Base-by-base conservation (phyloP, 2,888 invertebrate species). In the Bombylius discolor region DNA sequence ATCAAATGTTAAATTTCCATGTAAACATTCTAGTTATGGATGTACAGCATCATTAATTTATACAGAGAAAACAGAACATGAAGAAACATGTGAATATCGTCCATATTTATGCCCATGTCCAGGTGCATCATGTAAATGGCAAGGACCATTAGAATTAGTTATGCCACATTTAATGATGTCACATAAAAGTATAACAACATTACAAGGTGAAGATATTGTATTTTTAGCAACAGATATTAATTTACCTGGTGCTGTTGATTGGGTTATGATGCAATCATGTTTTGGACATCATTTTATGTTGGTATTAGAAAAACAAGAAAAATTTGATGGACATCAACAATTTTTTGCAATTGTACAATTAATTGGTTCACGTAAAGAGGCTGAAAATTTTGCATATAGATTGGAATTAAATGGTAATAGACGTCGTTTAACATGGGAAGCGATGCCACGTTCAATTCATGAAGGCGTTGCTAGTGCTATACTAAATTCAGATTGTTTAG, bases 211-310 rank as follows among this genome's bases (percentile, higher is more conserved):
- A 76, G 99, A 99, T 72, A 99, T 99, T 66, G 99, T 99, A 53
- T 99, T 99, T 76, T 78, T 99, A 65, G 99, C 99, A 3, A 99
- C 99, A 46, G 99, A 99, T 74, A 99, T 99, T 60, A 99, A 98
- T 77, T 81, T 99, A 62, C 98, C 98, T 8, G 99, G 99, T 58
- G 98, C 97, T 42, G 97, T 98, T 11, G 97, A 98, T 74, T 98
- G 97, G 97, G 94, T 94, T 5, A 99, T 99, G 99, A 99, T 99
- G 98, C 99, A 99, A 77, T 95, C 95, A 36, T 99, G 99, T 75
- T 99, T 98, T 73, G 95, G 94, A 56, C 96, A 96, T 71, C 94
- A 98, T 75, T 99, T 99, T 70, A 99, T 99, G 98, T 81, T 99
- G 63, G 98, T 99, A 44, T 80, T 99, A 52, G 99, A 99, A 72